Conservation (phyloP, 2,113 vertebrate species). For the Corydoras sp. region DNA sequence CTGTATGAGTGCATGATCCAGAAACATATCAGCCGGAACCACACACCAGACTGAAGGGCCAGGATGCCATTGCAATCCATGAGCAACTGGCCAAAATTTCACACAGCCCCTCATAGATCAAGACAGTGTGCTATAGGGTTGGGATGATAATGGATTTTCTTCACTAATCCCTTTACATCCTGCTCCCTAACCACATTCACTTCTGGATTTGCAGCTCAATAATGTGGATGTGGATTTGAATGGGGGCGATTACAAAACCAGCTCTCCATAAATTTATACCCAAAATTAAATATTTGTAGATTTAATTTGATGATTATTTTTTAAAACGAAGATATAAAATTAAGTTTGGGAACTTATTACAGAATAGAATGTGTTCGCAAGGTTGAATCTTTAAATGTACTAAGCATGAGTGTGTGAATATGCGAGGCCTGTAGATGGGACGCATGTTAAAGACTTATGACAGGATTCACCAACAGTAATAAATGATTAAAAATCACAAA, state of each 20-base stretch:
- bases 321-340: too few relatives aligned
- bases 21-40: slow-evolving; percentile 6
- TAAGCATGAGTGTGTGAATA: too few relatives aligned
- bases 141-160: neutral
- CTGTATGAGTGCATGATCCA: slow-evolving; percentile 9
- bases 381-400: too few relatives aligned
- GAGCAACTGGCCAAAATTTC: neutral
- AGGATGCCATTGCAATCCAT: neutral
- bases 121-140: neutral
- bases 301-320: neutral
- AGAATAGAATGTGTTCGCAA: too few relatives aligned
- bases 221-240: neutral
- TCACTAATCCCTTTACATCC: neutral
- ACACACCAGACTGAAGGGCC: neutral
- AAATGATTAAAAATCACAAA: too few relatives aligned
- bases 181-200: neutral
- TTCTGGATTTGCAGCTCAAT: neutral
- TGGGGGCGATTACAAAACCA: neutral
- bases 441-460: too few relatives aligned
- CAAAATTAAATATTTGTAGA: neutral
- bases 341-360: too few relatives aligned
- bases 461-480: too few relatives aligned
- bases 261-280: neutral
- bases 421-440: too few relatives aligned
- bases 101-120: neutral